These are phyloP conservation scores for Megaceryle alcyon DNA, from an alignment of 2,797 vertebrate species.

Conservation along the genomic window DNA sequence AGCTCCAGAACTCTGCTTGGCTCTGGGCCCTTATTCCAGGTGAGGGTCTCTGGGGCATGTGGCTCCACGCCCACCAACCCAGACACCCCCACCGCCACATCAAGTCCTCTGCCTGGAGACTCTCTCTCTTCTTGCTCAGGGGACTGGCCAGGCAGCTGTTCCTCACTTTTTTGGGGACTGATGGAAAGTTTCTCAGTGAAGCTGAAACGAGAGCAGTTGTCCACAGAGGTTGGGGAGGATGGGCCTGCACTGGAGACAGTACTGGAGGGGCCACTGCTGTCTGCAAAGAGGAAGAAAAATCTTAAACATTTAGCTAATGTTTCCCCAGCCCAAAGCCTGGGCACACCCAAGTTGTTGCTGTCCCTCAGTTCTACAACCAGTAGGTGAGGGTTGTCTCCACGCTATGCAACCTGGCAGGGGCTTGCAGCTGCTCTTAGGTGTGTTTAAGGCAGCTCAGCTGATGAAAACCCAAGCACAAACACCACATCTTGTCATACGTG, in stretches of 20 bases:
- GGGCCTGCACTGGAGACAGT: conserved; percentile 96
- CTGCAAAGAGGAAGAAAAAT: conserved; percentile 78
- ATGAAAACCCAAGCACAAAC: background rate
- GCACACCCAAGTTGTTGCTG: background rate
- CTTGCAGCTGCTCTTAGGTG: background rate
- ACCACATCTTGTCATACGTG: background rate
- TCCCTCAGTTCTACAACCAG: background rate
- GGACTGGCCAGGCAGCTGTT: conserved; percentile 63
- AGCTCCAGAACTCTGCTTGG: background rate
- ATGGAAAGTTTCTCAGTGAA: conserved; percentile 87
- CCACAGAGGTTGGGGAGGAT: conserved; percentile 89
- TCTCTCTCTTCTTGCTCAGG: background rate
- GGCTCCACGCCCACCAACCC: background rate
- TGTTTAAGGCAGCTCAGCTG: background rate
- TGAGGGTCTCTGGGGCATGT: background rate
- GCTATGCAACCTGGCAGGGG: background rate
- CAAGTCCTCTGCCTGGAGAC: background rate
- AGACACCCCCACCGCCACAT: rapidly evolving
- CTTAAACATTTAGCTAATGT: background rate
- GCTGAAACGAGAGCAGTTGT: conserved; percentile 89
- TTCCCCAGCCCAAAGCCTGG: background rate
- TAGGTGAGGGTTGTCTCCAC: background rate
- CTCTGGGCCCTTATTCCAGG: conserved; percentile 3
- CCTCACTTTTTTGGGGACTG: conserved; percentile 86
- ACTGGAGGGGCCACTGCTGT: conserved; percentile 97